A percentile compares a stretch with the other conserved stretches of the same genome.
Conservation (phyloP, 2,797 vertebrate genomes). For the Sebastes miniatus region DNA sequence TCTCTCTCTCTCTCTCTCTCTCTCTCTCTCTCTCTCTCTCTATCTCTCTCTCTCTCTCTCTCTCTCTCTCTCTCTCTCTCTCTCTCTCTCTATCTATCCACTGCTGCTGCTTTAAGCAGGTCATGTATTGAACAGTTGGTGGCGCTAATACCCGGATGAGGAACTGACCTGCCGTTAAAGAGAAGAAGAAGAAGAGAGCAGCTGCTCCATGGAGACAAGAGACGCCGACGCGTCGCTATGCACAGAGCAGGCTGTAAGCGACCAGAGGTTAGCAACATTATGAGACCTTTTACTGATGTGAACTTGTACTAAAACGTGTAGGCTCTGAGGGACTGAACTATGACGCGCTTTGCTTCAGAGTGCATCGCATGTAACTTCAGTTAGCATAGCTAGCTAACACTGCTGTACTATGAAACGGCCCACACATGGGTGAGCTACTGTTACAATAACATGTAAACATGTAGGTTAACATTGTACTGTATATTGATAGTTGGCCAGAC, state of each 20-base stretch:
- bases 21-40: rapidly evolving
- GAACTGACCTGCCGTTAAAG: neutral
- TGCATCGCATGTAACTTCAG: neutral
- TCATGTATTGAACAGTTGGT: neutral
- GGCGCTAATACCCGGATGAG: neutral
- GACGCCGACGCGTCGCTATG: neutral
- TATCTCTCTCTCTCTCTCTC: rapidly evolving
- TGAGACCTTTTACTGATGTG: neutral
- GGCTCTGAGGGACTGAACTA: rapidly evolving
- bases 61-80: too few relatives aligned
- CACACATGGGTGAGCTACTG: too few relatives aligned
- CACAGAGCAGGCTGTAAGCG: too few relatives aligned
- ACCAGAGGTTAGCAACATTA: neutral
- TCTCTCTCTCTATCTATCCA: too few relatives aligned
- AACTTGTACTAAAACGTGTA: neutral
- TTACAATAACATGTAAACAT: neutral
- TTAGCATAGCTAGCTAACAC: neutral
- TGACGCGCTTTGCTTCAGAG: too few relatives aligned
- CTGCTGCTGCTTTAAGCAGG: too few relatives aligned
- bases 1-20: too few relatives aligned
- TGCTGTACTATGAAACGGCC: neutral
- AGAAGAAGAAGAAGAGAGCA: neutral
- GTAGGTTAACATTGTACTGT: too few relatives aligned
- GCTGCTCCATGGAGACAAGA: slow-evolving; percentile 45
- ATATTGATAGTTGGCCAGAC: neutral